Percentiles rank a stretch among this genome's conserved stretches.
These are phyloP conservation scores for Neuroterus valhalla DNA, from an alignment of 1,140 invertebrate genomes.

Conservation along the genomic window DNA sequence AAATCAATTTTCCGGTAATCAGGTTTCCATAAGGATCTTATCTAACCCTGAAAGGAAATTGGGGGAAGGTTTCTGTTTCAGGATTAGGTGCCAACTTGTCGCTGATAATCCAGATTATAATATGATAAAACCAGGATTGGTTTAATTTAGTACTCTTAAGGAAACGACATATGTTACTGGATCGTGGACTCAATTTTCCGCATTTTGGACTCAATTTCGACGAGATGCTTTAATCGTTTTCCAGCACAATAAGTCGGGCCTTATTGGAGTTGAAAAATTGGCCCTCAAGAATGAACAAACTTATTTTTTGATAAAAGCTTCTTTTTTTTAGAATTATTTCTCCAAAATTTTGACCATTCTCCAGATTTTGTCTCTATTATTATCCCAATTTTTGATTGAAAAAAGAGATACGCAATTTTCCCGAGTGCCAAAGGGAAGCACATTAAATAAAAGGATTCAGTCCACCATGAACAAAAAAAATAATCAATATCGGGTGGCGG, in stretches of 20 bases:
- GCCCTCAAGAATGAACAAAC: background rate
- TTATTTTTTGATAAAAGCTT: too few relatives aligned
- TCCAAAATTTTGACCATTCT: too few relatives aligned
- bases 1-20: constrained; percentile 2
- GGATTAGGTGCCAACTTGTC: constrained; percentile 43
- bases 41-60: constrained; percentile 67
- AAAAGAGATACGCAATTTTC: background rate
- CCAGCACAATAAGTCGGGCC: background rate
- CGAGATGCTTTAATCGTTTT: background rate
- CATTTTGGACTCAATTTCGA: constrained; percentile 14
- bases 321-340: too few relatives aligned
- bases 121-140: background rate
- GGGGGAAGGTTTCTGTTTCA: constrained; percentile 71
- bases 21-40: background rate
- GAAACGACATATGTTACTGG: constrained; percentile 10
- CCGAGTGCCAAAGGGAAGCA: background rate
- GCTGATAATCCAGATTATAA: background rate
- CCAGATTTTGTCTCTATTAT: background rate
- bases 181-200: constrained; percentile 10
- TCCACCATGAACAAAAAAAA: background rate
- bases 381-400: background rate
- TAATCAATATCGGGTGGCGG: constrained; percentile 21
- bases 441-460: constrained; percentile 2
- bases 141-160: background rate
- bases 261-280: background rate